Evolutionary conservation across 1,140 invertebrate species (phyloP), one percentile per base, ranked within the genome.

Genomic region (Choristoneura fumiferana): DNA sequence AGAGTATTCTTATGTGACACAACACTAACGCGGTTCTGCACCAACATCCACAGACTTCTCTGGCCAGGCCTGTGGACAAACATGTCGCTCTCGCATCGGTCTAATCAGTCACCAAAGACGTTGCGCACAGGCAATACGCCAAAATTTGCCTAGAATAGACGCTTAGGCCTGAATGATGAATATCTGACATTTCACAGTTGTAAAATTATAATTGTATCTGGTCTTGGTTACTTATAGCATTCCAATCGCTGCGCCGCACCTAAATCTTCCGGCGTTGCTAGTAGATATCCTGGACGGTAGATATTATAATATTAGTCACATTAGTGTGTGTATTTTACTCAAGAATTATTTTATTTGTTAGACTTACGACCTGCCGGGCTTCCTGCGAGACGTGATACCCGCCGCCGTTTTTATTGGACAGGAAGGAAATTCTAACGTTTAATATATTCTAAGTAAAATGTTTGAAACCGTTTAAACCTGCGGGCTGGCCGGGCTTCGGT

Each of bases 251-350:
- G 57, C 62, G 63, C 57, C 66, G 63, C 79, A 81, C 71, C 78
- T 88, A 86, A 88, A 88, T 86, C 82, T 86, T 71, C 73, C 69
- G 65, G 71, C 77, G 74, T 78, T 77, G 76, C 76, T 83, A 83
- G 79, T 79, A 85, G 81, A 82, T 79, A 72, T 80, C 78, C 80
- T 80, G 76, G 66, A 57, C 67, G 64, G 73, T 73, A 73, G 81
- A 79, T 84, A 85, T 85, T 88, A 85, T 76, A 83, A 86, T 86
- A 88, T 88, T 86, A 84, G 81, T 85, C 78, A 82, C 82, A 88
- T 86, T 86, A 86, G 81, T 81, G 76, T 81, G 76, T 81, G 72
- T 86, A 88, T 76, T 84, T 84, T 73, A 79, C 75, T 65, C 72
- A 70, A 69, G 77, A 85, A 86, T 86, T 84, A 88, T 88, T 86